phyloP scores from a whole-genome alignment of 2,113 vertebrate genomes.

The Nanorana parkeri region DNA sequence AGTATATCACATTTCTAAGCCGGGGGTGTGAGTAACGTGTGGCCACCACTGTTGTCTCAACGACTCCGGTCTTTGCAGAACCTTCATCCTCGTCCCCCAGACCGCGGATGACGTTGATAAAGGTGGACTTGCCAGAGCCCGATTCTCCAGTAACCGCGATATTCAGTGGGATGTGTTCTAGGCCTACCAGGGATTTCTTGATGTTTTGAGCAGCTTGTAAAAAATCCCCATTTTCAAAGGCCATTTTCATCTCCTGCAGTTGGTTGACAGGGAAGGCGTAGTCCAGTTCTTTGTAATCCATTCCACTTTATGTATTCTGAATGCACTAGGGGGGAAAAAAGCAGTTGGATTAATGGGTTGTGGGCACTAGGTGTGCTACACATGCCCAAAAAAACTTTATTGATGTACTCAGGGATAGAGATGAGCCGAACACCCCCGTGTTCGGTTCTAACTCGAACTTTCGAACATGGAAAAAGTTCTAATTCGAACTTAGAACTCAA shows the following conservation, averaged over 20 bases:
- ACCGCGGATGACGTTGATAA: constrained; percentile 73
- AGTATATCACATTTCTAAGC: constrained; percentile 61
- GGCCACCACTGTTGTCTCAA: constrained; percentile 70
- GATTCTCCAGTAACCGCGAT: constrained; percentile 74
- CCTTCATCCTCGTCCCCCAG: constrained; percentile 67
- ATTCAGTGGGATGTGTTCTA: constrained; percentile 58
- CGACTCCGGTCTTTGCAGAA: constrained; percentile 68
- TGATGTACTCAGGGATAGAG: too few relatives aligned
- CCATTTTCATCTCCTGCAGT: not conserved
- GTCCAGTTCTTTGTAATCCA: too few relatives aligned
- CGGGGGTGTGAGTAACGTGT: constrained; percentile 67
- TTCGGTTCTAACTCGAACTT: too few relatives aligned
- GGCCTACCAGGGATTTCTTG: not conserved
- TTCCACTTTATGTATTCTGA: too few relatives aligned
- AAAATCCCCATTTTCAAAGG: not conserved
- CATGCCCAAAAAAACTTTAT: too few relatives aligned
- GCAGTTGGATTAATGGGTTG: too few relatives aligned
- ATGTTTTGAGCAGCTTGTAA: not conserved
- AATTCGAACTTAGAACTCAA: too few relatives aligned
- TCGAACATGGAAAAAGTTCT: too few relatives aligned
- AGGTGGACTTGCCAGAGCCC: constrained; percentile 74
- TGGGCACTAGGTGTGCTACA: too few relatives aligned
- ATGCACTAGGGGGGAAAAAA: too few relatives aligned
- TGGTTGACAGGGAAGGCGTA: not conserved
- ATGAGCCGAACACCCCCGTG: too few relatives aligned